phyloP scores from a whole-genome alignment of 1,140 invertebrate genomes.

The Akabosia matsudoensis region DNA sequence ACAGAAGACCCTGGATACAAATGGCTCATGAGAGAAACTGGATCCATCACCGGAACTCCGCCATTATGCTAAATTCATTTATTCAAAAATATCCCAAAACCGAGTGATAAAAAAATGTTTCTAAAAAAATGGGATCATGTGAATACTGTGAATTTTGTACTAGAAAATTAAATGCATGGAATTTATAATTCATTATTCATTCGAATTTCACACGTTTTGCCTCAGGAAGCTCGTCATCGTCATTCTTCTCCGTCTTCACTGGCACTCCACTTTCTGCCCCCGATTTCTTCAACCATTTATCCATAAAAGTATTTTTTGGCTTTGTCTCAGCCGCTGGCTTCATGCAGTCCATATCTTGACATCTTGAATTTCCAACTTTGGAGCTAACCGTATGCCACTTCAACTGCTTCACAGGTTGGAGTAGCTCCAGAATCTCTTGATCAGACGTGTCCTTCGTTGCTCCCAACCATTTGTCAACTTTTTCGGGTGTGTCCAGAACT shows the following conservation, averaged over 20 bases:
- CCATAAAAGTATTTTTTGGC: conserved; percentile 34
- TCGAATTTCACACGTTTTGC: no score
- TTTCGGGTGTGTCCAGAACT: conserved; percentile 65
- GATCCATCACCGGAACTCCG: conserved; percentile 52
- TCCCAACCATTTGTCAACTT: conserved; percentile 71
- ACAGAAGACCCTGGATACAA: conserved; percentile 61
- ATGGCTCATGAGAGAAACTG: conserved; percentile 74
- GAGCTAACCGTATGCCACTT: conserved; percentile 67
- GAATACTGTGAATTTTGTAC: no score
- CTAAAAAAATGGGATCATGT: no score
- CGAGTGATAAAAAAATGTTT: not conserved
- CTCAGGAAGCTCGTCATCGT: no score
- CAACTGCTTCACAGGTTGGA: conserved; percentile 57
- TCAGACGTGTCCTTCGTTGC: conserved; percentile 56
- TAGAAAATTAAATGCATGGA: no score
- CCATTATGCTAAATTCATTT: not conserved
- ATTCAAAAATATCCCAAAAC: not conserved
- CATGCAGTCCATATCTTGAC: conserved; percentile 67
- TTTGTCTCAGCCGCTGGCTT: not conserved
- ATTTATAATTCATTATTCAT: no score
- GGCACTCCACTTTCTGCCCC: not conserved
- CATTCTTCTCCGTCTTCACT: no score
- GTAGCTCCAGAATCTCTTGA: conserved; percentile 56
- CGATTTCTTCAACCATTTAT: conserved; percentile 35
- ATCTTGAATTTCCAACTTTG: conserved; percentile 67